A percentile compares a stretch with the other conserved stretches of the same genome.
Evolutionary conservation across 2,113 vertebrate genomes (phyloP).

Genomic region (Phoxinus phoxinus): DNA sequence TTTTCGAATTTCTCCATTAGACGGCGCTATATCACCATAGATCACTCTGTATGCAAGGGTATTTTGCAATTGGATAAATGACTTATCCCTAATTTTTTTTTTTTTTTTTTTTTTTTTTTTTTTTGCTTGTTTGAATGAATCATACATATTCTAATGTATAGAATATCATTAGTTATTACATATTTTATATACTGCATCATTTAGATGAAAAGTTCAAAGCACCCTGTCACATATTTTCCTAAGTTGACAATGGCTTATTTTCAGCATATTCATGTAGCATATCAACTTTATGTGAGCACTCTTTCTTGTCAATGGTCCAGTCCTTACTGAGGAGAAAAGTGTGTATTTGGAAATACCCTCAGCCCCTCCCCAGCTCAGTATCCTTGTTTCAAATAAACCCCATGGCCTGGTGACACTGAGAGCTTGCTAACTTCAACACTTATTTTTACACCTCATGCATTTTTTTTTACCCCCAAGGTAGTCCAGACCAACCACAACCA

Average conservation of each 20-base stretch:
- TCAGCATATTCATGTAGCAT: not conserved
- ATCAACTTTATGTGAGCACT: not conserved
- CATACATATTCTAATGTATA: not conserved
- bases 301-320: conserved; percentile 15
- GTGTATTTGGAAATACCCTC: conserved; percentile 37
- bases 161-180: too few species aligned
- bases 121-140: not conserved
- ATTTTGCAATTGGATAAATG: not conserved
- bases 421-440: not conserved
- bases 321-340: not conserved
- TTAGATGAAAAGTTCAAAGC: not conserved
- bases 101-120: not conserved
- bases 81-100: too few species aligned
- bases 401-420: not conserved
- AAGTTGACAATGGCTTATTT: too few species aligned
- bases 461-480: not conserved
- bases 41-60: not conserved
- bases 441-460: not conserved
- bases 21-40: not conserved
- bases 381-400: conserved; percentile 1
- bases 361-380: not conserved
- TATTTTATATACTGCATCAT: not conserved
- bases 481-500: conserved; percentile 25
- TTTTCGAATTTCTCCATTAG: not conserved
- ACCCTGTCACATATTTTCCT: not conserved